Conservation (phyloP, 2,888 invertebrate genomes). For the Apocheima hispidaria region DNA sequence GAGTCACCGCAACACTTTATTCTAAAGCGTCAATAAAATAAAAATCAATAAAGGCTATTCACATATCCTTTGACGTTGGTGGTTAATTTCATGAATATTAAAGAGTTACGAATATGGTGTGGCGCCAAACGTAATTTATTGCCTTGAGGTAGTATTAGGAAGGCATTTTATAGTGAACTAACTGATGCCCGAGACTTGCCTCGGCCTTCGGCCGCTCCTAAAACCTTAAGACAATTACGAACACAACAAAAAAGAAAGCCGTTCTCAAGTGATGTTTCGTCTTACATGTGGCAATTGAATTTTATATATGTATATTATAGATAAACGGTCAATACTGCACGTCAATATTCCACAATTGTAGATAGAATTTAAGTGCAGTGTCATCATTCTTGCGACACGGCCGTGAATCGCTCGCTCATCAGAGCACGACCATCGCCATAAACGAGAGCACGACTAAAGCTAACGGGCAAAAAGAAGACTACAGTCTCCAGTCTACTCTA, state of each 20-base stretch:
- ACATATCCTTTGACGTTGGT: constrained; percentile 33
- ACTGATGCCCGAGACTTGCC: too few species aligned
- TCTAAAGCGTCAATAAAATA: constrained; percentile 10
- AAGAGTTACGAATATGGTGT: constrained; percentile 33
- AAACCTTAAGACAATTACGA: too few species aligned
- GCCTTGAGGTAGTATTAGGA: constrained; percentile 2
- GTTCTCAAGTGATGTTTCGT: too few species aligned
- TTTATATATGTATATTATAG: too few species aligned
- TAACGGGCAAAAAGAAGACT: constrained; percentile 57
- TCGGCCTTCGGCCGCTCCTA: too few species aligned
- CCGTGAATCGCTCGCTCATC: constrained; percentile 52
- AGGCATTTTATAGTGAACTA: constrained; percentile 21
- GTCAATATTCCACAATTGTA: constrained; percentile 42
- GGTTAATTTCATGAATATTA: constrained; percentile 42
- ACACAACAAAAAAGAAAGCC: too few species aligned
- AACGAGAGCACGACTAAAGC: constrained; percentile 53
- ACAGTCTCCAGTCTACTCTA: constrained; percentile 44
- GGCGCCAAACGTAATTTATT: constrained; percentile 40
- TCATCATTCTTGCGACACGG: constrained; percentile 62
- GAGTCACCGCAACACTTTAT: not conserved
- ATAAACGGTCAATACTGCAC: constrained; percentile 58
- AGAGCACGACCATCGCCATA: constrained; percentile 54
- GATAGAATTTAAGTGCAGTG: constrained; percentile 51
- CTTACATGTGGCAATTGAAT: too few species aligned
- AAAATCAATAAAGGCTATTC: constrained; percentile 19